Base-by-base conservation (phyloP, 2,888 invertebrate genomes). In the Acanthacorydalis orientalis region DNA sequence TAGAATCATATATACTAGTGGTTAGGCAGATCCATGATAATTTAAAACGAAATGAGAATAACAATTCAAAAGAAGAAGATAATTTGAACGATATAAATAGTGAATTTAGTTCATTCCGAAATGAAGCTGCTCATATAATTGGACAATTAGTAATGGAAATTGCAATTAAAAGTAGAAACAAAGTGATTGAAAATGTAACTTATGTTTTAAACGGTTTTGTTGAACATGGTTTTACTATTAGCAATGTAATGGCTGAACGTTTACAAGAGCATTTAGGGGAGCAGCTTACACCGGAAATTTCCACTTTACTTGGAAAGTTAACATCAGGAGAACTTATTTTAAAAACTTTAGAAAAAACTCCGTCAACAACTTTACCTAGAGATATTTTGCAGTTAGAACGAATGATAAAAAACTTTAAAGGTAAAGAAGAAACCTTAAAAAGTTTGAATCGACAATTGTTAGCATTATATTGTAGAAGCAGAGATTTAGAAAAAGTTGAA, bases 161-260 rank as follows among this genome's bases (percentile, higher is more conserved):
- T 4, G 62, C 72, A 0, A 63, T 63, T 46, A 64, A 65, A 39
- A 60, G 73, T 49, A 61, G 62, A 3, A 53, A 59, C 0, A 65
- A 70, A n/a, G 67, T 71, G 33, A 53, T 57, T 6, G 60, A 67
- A n/a, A 56, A 68, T 9, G 60, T 72, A 40, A 69, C 73, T 51
- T 58, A 65, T 35, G 64, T 82, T 3, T 60, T 83, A 1, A 57
- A 64, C 45, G 69, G 66, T 15, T 57, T 84, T 35, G 68, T 77
- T n/a, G 64, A 73, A 3, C 72, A 77, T 57, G 85, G 85, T 0
- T 58, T 87, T 14, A 73, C 77, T 43, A 76, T 87, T 31, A 76
- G 73, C 31, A 74, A 72, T 31, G 59, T 63, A 2, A 63, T 72
- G 40, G 83, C 83, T 0, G 75, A 79, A 55, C 64, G 64, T 12